A percentile compares a stretch with the other conserved stretches of the same genome.
These are phyloP conservation scores for Drosophila kohkoa DNA, from an alignment of 1,140 invertebrate genomes.

Conservation along the genomic window DNA sequence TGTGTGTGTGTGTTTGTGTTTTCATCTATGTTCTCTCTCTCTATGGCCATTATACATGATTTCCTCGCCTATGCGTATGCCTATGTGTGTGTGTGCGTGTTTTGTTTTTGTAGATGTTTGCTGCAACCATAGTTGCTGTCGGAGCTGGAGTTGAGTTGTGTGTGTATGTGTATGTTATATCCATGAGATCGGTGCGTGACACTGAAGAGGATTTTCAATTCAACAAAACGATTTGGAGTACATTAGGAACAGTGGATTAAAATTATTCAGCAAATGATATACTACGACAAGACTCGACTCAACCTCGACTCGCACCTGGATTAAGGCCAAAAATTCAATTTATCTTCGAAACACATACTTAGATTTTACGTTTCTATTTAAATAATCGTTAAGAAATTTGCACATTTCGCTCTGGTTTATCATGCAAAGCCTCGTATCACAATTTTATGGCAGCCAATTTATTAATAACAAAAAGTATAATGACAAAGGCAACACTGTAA, in stretches of 20 bases:
- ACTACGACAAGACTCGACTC: neutral
- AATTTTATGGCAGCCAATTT: neutral
- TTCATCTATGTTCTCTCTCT: neutral
- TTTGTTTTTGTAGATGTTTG: slow-evolving; percentile 60
- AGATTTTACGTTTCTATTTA: neutral
- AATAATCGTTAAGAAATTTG: neutral
- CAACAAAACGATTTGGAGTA: slow-evolving; percentile 75
- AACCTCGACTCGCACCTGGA: neutral
- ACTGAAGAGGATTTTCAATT: slow-evolving; percentile 78
- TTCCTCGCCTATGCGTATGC: slow-evolving; percentile 29
- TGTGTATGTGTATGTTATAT: slow-evolving; percentile 18
- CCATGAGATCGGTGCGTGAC: slow-evolving; percentile 53
- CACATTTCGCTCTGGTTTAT: neutral
- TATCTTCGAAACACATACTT: slow-evolving; percentile 4
- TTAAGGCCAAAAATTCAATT: slow-evolving; percentile 20
- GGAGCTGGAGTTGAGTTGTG: slow-evolving; percentile 28
- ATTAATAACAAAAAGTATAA: no score
- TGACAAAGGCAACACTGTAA: no score
- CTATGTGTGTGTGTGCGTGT: slow-evolving; percentile 32
- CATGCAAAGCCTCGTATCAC: neutral
- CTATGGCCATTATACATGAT: slow-evolving; percentile 55
- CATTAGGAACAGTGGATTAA: slow-evolving; percentile 71
- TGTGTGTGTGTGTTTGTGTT: slow-evolving; percentile 26
- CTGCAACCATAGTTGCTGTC: slow-evolving; percentile 46
- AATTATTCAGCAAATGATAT: slow-evolving; percentile 32